Evolutionary conservation across 2,113 vertebrate genomes (phyloP), one percentile per base, ranked within the genome.

Genomic region (Suncus etruscus): DNA sequence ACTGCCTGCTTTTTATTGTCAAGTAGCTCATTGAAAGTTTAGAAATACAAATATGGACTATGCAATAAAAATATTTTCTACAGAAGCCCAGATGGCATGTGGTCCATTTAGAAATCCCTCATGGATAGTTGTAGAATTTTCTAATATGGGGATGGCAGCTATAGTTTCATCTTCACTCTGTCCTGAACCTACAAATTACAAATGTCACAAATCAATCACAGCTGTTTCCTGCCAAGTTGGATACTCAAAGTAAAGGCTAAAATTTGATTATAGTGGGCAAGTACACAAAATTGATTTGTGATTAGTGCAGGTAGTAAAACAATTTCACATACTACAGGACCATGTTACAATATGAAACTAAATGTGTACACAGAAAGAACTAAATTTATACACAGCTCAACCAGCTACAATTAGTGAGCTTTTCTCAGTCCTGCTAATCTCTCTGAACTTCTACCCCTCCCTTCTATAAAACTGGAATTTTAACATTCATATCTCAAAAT

Each of bases 1-100:
- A 79, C 6, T 11, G 9, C n/a, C 79, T 80, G 10, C 61, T 76
- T 92, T 94, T 83, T 69, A 86, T 83, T 61, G 87, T 4, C n/a
- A 31, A 74, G 70, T 20, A 54, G 51, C 50, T 74, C 24, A 27
- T 4, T 10, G 45, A 78, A 39, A 75, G 51, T 66, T 2, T 50
- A 69, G 72, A 92, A 61, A 51, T n/a, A 63, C 15, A 77, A 69
- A 65, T 58, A 63, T 0, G 0, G 31, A 20, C 85, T 58, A 1
- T 6, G 31, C 76, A 39, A 78, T 51, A 81, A 85, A 82, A 76
- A 69, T 1, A 45, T 54, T 7, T 45, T 79, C 83, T 47, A 29
- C 2, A 27, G 86, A 95, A 51, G 58, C 54, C 32, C 48, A 18
- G 1, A 25, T 2, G 29, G 15, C 25, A 12, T 9, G 29, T 11